Conservation (phyloP, 2,797 vertebrate genomes). For the Sylvilagus floridanus region DNA sequence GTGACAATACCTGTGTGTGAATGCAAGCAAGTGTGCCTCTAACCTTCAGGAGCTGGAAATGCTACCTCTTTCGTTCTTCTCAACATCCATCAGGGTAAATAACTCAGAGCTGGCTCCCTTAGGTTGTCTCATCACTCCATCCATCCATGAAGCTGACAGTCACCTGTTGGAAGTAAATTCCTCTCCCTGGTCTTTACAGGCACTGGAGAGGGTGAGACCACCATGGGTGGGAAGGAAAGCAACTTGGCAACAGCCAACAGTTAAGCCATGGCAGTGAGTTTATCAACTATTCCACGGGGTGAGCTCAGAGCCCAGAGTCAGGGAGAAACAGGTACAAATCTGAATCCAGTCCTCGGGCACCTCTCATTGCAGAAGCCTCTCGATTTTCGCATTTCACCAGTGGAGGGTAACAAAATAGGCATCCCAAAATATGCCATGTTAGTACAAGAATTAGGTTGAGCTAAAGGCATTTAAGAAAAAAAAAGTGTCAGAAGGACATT, state of each 20-base stretch:
- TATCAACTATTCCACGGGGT: not conserved
- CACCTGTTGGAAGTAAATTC: not conserved
- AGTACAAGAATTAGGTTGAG: not conserved
- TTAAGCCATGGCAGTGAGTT: not conserved
- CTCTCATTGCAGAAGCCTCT: not conserved
- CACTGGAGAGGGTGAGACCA: not conserved
- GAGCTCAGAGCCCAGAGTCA: not conserved
- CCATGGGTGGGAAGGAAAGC: not conserved
- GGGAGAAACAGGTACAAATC: not conserved
- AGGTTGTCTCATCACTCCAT: not conserved
- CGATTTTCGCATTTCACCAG: not conserved
- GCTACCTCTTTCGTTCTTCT: not conserved
- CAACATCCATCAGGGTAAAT: accelerated
- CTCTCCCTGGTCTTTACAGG: not conserved
- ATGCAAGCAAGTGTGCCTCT: not conserved
- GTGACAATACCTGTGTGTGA: not conserved
- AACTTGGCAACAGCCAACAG: not conserved
- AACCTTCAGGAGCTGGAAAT: not conserved
- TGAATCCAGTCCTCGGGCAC: not conserved
- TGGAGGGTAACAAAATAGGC: not conserved
- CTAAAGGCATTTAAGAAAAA: not conserved
- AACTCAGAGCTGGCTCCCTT: not conserved
- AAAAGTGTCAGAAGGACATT: not conserved
- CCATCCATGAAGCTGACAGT: not conserved
- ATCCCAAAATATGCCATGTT: not conserved